Conservation (phyloP, 2,797 vertebrate genomes). For the Pangasius larnaudii region DNA sequence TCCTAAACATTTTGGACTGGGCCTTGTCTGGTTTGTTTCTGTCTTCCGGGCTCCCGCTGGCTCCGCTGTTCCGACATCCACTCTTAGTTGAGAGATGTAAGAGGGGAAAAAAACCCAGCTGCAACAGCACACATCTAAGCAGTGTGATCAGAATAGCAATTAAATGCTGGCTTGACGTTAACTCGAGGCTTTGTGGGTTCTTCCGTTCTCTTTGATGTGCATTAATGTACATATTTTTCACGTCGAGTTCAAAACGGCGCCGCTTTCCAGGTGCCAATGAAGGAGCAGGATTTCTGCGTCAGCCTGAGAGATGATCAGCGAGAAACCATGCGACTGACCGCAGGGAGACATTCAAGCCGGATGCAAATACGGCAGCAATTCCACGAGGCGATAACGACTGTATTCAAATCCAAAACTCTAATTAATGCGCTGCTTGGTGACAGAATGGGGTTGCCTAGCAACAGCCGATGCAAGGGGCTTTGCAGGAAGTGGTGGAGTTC, state of each 20-base stretch:
- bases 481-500: constrained; percentile 3
- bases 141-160: neutral
- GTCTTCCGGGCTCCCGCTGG: too few relatives aligned
- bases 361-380: constrained; percentile 1
- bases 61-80: neutral
- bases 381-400: constrained; percentile 9
- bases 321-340: neutral
- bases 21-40: too few relatives aligned
- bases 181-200: neutral
- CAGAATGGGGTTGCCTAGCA: constrained; percentile 12
- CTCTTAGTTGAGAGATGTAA: neutral
- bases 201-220: neutral
- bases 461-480: constrained; percentile 5
- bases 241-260: too few relatives aligned
- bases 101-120: neutral
- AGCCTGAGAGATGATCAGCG: neutral
- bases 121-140: neutral
- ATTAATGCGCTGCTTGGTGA: constrained; percentile 51
- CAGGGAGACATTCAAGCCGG: neutral
- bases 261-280: neutral
- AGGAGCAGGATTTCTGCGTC: neutral
- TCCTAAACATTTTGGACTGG: neutral
- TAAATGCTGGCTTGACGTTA: neutral
- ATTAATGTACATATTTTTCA: neutral
- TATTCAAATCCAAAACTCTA: constrained; percentile 51